Evolutionary conservation across 2,888 invertebrate species (phyloP), one percentile per base, ranked within the genome.

Genomic region (Drosophila testacea): DNA sequence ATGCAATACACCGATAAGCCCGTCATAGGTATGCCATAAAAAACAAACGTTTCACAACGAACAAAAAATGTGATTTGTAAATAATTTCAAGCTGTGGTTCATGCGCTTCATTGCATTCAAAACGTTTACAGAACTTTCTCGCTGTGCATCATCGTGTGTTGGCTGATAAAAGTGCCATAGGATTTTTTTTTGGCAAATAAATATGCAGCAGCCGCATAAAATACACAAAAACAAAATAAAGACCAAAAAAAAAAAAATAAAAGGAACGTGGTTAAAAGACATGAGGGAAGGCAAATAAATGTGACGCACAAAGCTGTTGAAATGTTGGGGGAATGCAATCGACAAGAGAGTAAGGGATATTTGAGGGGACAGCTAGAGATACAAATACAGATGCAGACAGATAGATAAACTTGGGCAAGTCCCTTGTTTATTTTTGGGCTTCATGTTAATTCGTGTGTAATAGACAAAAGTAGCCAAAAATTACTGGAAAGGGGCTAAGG

Each of bases 381-480:
- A 42, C 22, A 39, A 36, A 34, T 27, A 42, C 11, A 62, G 36
- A 73, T 66, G 59, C 64, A 70, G 65, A 73, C 62, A 16, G 28
- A 57, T 13, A 72, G 77, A 76, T 80, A 44, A 80, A 56, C 62
- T 67, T 60, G 48, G 44, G 16, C 0, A 16, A 16, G 16, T 16
- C 16, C n/a, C 47, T 61, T 70, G 67, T 81, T 82, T 83, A 68
- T 83, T 70, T 88, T 72, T 65, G 51, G 69, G 72, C 69, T 73
- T 67, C 56, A 75, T 84, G 89, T 89, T 87, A 87, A 89, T 85
- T 89, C 88, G 84, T 77, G 88, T 87, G 89, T 81, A 86, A 86
- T 89, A 86, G 89, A 87, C 79, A 81, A 80, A 83, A 83, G 81
- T 79, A 81, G 65, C 71, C 74, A 60, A 68, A 71, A 72, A 46